These are phyloP conservation scores for Caranx melampygus DNA, from an alignment of 2,113 vertebrate genomes.

Conservation along the genomic window DNA sequence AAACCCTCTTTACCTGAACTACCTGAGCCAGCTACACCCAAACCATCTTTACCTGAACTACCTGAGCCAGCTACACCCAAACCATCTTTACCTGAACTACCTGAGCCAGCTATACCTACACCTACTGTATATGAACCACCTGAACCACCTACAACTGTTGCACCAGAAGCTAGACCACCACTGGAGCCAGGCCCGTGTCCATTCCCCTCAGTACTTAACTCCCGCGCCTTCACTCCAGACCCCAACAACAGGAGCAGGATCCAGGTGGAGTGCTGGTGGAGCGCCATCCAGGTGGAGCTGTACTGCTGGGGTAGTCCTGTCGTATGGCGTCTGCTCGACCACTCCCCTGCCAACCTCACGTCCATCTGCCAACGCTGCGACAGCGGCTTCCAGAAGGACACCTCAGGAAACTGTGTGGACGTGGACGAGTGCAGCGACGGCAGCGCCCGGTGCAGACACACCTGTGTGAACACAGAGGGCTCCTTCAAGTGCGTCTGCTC, in stretches of 20 bases:
- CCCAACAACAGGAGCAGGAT: conserved; percentile 15
- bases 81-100: too few species aligned
- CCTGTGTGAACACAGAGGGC: conserved; percentile 69
- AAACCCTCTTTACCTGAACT: neutral
- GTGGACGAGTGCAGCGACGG: conserved; percentile 63
- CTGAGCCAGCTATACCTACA: too few species aligned
- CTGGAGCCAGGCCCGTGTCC: neutral
- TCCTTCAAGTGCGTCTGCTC: conserved; percentile 69
- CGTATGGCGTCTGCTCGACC: conserved; percentile 51
- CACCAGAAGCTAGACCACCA: too few species aligned
- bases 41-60: too few species aligned
- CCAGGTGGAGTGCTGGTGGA: conserved; percentile 62
- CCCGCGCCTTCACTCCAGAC: conserved; percentile 22
- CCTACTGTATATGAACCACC: neutral
- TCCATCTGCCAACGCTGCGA: conserved; percentile 65
- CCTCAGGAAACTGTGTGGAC: conserved; percentile 60
- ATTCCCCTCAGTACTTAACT: accelerated
- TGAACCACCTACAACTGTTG: too few species aligned
- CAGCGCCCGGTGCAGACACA: conserved; percentile 34
- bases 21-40: too few species aligned
- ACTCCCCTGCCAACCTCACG: conserved; percentile 31
- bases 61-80: too few species aligned
- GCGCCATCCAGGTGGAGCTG: conserved; percentile 32
- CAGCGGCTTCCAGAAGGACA: conserved; percentile 40
- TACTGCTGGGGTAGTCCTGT: conserved; percentile 45